phyloP scores from a whole-genome alignment of 2,113 vertebrate genomes.

The Rafetus swinhoei region DNA sequence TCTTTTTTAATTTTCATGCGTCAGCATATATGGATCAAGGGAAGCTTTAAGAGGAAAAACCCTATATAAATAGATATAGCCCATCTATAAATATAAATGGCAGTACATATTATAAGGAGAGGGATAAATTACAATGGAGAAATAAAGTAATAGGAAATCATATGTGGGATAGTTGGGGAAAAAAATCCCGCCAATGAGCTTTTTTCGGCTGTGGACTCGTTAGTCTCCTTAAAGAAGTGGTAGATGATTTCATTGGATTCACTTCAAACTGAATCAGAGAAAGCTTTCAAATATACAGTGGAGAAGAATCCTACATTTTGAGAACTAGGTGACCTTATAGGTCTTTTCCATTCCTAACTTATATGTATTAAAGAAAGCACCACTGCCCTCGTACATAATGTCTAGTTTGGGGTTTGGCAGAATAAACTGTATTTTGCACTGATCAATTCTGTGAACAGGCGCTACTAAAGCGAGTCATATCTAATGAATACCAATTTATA shows the following conservation, averaged over 20 bases:
- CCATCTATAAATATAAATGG: not conserved
- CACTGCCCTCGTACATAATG: not conserved
- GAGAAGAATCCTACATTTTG: not conserved
- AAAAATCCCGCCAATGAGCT: not conserved
- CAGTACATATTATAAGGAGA: not conserved
- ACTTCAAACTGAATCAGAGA: not conserved
- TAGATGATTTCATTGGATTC: not conserved
- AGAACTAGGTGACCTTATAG: not conserved
- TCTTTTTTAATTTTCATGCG: not conserved
- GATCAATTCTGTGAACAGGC: not conserved
- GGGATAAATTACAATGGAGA: rapidly evolving
- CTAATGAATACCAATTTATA: not conserved
- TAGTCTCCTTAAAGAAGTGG: not conserved
- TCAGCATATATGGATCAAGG: not conserved
- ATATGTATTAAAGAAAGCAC: not conserved
- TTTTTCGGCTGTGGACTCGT: not conserved
- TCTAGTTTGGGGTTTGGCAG: not conserved
- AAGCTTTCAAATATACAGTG: not conserved
- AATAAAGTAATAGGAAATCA: not conserved
- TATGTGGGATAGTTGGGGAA: not conserved
- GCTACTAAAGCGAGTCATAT: not conserved
- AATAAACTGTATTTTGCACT: not conserved
- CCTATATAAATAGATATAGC: not conserved
- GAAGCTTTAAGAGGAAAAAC: not conserved
- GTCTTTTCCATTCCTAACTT: not conserved